phyloP scores from a whole-genome alignment of 1,140 invertebrate species.

The Hormaphis cornu region DNA sequence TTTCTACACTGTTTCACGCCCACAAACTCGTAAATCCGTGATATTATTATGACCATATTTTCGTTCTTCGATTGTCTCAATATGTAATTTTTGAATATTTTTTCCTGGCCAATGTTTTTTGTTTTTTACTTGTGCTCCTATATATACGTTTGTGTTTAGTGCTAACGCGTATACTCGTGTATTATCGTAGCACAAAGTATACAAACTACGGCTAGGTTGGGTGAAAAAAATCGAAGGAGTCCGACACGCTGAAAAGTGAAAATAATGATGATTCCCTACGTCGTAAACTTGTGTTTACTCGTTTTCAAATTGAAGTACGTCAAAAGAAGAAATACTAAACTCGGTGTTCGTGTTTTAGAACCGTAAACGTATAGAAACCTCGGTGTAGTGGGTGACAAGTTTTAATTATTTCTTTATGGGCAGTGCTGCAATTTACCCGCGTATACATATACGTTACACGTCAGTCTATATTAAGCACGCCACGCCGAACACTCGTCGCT shows the following conservation, averaged over 20 bases:
- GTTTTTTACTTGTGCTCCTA: too few relatives aligned
- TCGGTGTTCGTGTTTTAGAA: background rate
- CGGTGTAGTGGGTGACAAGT: background rate
- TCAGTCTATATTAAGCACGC: constrained; percentile 31
- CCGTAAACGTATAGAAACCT: background rate
- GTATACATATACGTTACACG: constrained; percentile 18
- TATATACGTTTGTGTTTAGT: too few relatives aligned
- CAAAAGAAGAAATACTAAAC: background rate
- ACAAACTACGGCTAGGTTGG: too few relatives aligned
- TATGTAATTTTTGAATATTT: background rate
- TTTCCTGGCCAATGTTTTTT: too few relatives aligned
- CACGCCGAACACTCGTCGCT: background rate
- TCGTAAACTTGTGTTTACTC: too few relatives aligned
- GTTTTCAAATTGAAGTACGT: background rate
- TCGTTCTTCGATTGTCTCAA: background rate
- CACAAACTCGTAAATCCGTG: background rate
- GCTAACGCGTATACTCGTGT: too few relatives aligned
- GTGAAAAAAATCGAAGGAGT: too few relatives aligned
- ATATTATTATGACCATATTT: background rate
- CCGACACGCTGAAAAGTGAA: too few relatives aligned
- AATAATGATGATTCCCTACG: too few relatives aligned
- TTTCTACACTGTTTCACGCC: constrained; percentile 7
- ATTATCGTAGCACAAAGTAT: too few relatives aligned
- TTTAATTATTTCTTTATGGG: constrained; percentile 27
- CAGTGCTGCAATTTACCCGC: constrained; percentile 23